Conservation (phyloP, 2,888 invertebrate genomes). For the Diaprepes abbreviatus region DNA sequence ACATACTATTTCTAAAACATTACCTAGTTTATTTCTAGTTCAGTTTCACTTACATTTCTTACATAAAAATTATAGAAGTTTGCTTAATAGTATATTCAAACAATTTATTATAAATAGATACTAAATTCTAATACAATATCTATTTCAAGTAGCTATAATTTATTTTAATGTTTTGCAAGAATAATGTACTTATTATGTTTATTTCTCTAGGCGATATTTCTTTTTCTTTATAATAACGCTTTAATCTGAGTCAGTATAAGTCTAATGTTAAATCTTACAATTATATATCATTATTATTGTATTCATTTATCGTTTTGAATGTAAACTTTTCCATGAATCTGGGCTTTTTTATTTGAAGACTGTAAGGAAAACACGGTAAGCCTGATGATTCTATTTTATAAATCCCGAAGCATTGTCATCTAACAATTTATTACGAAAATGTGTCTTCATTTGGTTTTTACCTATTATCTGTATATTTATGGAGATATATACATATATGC, state of each 20-base stretch:
- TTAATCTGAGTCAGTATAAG: neutral
- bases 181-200: neutral
- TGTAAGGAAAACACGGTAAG: too few relatives aligned
- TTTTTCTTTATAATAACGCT: neutral
- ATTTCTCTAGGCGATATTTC: slow-evolving; percentile 1
- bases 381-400: too few relatives aligned
- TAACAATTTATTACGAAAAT: too few relatives aligned
- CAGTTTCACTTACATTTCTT: neutral
- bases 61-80: slow-evolving; percentile 1
- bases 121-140: neutral
- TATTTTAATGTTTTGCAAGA: slow-evolving; percentile 11
- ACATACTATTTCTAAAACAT: neutral
- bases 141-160: neutral
- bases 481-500: too few relatives aligned
- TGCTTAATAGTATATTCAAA: neutral
- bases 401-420: too few relatives aligned
- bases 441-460: too few relatives aligned
- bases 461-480: too few relatives aligned
- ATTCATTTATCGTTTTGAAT: neutral
- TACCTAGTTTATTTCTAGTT: neutral
- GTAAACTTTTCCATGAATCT: neutral
- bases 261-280: neutral
- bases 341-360: too few relatives aligned
- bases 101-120: neutral
- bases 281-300: too few relatives aligned